Base-by-base conservation (phyloP, 92 coral and sea anemone genomes). In the Heliopora coerulea region DNA sequence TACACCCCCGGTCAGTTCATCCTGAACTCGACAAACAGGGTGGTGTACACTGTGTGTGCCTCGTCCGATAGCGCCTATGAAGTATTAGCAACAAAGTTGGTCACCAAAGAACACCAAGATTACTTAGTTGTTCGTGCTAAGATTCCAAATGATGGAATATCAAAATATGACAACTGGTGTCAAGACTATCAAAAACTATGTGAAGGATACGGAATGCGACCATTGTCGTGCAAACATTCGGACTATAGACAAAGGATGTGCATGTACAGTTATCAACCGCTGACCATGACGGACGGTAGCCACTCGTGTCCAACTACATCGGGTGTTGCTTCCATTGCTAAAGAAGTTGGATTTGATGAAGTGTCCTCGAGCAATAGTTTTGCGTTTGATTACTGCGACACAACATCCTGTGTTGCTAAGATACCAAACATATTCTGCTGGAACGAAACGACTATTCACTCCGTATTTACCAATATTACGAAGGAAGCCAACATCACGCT, bases 111-210 rank as follows among this genome's bases (percentile, higher is more conserved):
- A 8, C 42, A 49, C 2, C 37, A 52, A 14, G 88, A 84, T 30
- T 80, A 31, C 56, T 42, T 80, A 23, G 85, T 72, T 21, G 41
- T 81, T 3, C 72, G 58, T 24, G 83, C 89, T 19, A 46, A 30
- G 42, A 70, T 85, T 8, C 85, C 89, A 34, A 30, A 6, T 12
- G 62, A 76, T 32, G 79, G 85, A 2, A 18, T n/a, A 28, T 85
- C 89, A 15, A 85, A 85, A 50, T 77, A 85, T 42, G 83, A 74
- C 18, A 85, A 52, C 79, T 85, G 89, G 89, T 85, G 89, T 20
- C 79, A 75, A 6, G 89, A 85, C 39, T 85, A 85, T 57, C 74
- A 85, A 52, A 65, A 72, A 28, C 59, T 85, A 31, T 85, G 89
- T 30, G 89, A 80, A 39, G 82, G 82, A 8, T 85, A 80, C 39